Evolutionary conservation across 2,113 vertebrate species (phyloP), one percentile per base, ranked within the genome.

Genomic region (Psilopsiagon aymara): DNA sequence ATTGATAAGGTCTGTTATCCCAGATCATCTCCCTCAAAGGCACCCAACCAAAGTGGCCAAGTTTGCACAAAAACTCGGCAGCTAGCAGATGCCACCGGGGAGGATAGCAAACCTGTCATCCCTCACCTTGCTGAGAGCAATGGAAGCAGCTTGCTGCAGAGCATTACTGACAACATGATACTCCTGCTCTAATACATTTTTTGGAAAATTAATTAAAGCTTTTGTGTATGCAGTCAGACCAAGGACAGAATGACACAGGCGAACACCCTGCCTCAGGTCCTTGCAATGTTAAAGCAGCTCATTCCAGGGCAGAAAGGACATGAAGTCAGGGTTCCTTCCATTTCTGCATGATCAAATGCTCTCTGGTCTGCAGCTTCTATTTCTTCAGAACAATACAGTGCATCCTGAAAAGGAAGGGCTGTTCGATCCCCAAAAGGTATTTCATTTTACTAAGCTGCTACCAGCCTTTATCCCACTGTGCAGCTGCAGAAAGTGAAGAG

Each of bases 161-260:
- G 66, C 53, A 62, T 35, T 76, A 68, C 66, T 91, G 92, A 94
- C 86, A 96, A 96, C 59, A 57, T 59, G 80, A 93, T 80, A 92
- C 49, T 79, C 75, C 47, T 78, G 47, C 33, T 86, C 31, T 82
- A 86, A 83, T 49, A 82, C 6, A 55, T 57, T 86, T 75, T 89
- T 78, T 79, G 16, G 76, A 74, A 92, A 87, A 96, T 90, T 90
- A 91, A 93, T 94, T 84, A 86, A 62, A 52, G 77, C 44, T 87
- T 66, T 31, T 88, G 37, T 63, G 23, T 44, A 79, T 53, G 49
- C 43, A 78, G 69, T 92, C 66, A 75, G 77, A 88, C 7, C 41
- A 92, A 88, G 31, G 23, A 33, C 77, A 85, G 62, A 88, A 90
- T 6, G 4, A 92, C 35, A 85, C 7, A 84, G 21, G 43, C 2